phyloP scores from a whole-genome alignment of 2,888 invertebrate species.

The Dorcus hopei region DNA sequence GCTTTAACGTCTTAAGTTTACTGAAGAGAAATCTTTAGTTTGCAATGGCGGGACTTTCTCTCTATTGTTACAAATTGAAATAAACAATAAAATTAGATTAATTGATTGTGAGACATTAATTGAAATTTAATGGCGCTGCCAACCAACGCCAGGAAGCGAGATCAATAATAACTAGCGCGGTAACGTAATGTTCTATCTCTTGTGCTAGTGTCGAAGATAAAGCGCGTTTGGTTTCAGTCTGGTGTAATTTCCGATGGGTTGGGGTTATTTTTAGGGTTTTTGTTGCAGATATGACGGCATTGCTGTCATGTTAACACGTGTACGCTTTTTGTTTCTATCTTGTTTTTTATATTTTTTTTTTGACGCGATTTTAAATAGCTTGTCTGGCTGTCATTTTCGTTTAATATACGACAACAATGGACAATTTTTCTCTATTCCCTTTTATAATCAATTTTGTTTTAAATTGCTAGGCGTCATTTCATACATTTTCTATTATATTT shows the following conservation, averaged over 20 bases:
- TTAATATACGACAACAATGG: background rate
- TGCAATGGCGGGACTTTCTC: too few species aligned
- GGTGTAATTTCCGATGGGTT: slow-evolving; percentile 39
- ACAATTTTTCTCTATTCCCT: background rate
- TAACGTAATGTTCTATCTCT: too few species aligned
- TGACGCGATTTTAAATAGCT: slow-evolving; percentile 36
- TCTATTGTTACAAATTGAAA: too few species aligned
- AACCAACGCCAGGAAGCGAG: too few species aligned
- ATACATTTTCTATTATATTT: too few species aligned
- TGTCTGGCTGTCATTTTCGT: slow-evolving; percentile 29
- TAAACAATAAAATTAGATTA: too few species aligned
- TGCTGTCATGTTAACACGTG: slow-evolving; percentile 45
- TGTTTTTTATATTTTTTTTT: slow-evolving; percentile 32
- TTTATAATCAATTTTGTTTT: background rate
- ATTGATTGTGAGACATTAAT: too few species aligned
- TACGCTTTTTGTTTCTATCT: slow-evolving; percentile 31
- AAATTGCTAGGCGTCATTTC: background rate
- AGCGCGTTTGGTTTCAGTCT: slow-evolving; percentile 19
- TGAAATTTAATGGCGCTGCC: too few species aligned
- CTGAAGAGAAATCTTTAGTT: too few species aligned
- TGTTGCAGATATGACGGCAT: slow-evolving; percentile 38
- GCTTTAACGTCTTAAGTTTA: too few species aligned
- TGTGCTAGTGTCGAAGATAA: background rate
- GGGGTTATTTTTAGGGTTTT: slow-evolving; percentile 41
- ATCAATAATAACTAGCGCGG: too few species aligned